A percentile compares a stretch with the other conserved stretches of the same genome.
These are phyloP conservation scores for Tillus elongatus DNA, from an alignment of 2,888 invertebrate genomes.

Conservation along the genomic window DNA sequence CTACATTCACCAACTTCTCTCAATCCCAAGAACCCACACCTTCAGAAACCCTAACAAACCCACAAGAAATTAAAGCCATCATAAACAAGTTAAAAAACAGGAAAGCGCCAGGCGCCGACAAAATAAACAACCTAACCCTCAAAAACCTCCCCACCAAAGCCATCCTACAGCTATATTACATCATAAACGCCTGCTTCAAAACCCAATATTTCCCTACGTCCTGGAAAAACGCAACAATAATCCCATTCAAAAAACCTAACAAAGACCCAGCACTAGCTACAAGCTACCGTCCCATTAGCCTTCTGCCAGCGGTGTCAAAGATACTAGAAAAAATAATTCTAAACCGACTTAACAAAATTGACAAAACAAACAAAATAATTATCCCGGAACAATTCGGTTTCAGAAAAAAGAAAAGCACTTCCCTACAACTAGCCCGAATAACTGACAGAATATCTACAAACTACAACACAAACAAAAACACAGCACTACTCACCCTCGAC, in stretches of 20 bases:
- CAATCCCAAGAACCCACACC: no score
- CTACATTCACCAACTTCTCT: no score
- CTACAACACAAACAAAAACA: conserved; percentile 9
- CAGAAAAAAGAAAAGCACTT: conserved; percentile 13
- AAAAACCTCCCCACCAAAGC: conserved; percentile 22
- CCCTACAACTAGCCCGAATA: conserved; percentile 10
- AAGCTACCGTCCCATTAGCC: conserved; percentile 22
- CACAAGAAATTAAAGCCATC: no score
- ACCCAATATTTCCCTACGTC: conserved; percentile 13
- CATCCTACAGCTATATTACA: no score
- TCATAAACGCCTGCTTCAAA: conserved; percentile 12
- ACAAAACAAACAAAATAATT: conserved; percentile 6
- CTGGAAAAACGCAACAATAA: conserved; percentile 16
- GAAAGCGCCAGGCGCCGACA: no score
- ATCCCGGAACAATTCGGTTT: conserved; percentile 14
- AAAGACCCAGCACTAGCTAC: conserved; percentile 13
- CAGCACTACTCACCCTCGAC: conserved; percentile 9
- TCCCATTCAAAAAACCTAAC: conserved; percentile 17
- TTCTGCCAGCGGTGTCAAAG: conserved; percentile 18
- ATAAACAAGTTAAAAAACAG: no score
- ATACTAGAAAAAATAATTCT: conserved; percentile 21
- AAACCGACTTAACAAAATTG: conserved; percentile 5
- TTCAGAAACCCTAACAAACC: no score
- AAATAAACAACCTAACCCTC: conserved; percentile 16
- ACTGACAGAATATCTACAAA: conserved; percentile 8